Evolutionary conservation across 2,113 vertebrate genomes (phyloP).

Genomic region (Cranoglanis bouderius): DNA sequence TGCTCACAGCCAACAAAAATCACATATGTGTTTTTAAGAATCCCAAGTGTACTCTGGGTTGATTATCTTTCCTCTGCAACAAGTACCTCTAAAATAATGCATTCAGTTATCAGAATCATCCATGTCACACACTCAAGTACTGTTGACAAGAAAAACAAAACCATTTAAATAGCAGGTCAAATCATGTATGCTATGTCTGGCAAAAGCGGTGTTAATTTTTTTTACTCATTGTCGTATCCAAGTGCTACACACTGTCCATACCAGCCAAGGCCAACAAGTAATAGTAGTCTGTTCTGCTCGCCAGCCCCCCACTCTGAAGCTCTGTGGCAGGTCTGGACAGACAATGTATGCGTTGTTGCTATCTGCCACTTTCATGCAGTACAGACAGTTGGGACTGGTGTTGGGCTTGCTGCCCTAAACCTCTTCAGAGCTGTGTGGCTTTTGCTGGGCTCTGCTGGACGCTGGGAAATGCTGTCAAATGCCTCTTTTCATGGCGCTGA

Average conservation of each 20-base stretch:
- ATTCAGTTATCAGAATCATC: slow-evolving; percentile 20
- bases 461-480: slow-evolving; percentile 75
- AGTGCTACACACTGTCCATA: slow-evolving; percentile 63
- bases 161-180: slow-evolving; percentile 11
- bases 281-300: slow-evolving; percentile 71
- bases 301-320: slow-evolving; percentile 66
- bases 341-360: slow-evolving; percentile 92
- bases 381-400: slow-evolving; percentile 90
- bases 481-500: slow-evolving; percentile 87
- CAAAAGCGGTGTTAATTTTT: slow-evolving; percentile 43
- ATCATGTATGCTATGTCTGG: slow-evolving; percentile 33
- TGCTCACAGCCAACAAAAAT: slow-evolving; percentile 35
- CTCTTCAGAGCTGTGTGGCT: slow-evolving; percentile 78
- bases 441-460: slow-evolving; percentile 56
- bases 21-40: slow-evolving; percentile 3
- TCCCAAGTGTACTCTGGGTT: not conserved
- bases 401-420: slow-evolving; percentile 76
- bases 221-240: slow-evolving; percentile 59
- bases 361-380: slow-evolving; percentile 67
- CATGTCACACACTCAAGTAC: not conserved
- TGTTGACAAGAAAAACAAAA: slow-evolving; percentile 13
- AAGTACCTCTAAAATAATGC: slow-evolving; percentile 10
- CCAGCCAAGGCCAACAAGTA: slow-evolving; percentile 76
- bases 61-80: slow-evolving; percentile 19
- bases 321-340: slow-evolving; percentile 71